phyloP scores from a whole-genome alignment of 35 echinoderm and acorn worm species.

The Ophiothrix spiculata region DNA sequence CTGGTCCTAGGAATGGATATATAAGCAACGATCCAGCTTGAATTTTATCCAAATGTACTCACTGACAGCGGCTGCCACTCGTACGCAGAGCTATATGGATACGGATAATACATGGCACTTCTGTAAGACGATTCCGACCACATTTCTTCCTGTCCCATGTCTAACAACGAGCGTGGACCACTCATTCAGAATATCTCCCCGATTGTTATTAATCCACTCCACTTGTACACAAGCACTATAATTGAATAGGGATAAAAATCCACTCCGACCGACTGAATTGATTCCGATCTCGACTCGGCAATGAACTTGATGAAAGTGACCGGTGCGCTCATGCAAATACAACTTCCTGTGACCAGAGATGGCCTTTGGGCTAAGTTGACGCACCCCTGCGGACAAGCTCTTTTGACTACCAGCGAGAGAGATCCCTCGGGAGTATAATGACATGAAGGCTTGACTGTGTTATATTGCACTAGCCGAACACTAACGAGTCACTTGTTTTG shows the following conservation, averaged over 20 bases:
- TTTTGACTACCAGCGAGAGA: neutral
- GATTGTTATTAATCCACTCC: neutral
- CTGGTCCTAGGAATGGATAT: neutral
- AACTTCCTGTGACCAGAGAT: conserved; percentile 2
- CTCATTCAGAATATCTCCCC: conserved; percentile 1
- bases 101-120: conserved; percentile 7
- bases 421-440: neutral
- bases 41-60: neutral
- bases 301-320: neutral
- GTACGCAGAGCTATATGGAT: neutral
- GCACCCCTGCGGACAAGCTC: neutral
- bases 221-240: neutral
- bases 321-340: neutral
- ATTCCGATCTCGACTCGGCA: neutral
- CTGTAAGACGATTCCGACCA: neutral
- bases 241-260: too few species aligned
- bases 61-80: neutral
- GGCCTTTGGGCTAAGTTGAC: neutral
- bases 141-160: neutral
- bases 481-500: too few species aligned
- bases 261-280: too few species aligned
- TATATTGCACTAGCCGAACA: too few species aligned
- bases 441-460: neutral
- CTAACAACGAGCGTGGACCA: neutral
- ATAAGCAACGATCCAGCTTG: neutral